Base-by-base conservation (phyloP, 2,888 invertebrate genomes). In the Alentia gelatinosa region DNA sequence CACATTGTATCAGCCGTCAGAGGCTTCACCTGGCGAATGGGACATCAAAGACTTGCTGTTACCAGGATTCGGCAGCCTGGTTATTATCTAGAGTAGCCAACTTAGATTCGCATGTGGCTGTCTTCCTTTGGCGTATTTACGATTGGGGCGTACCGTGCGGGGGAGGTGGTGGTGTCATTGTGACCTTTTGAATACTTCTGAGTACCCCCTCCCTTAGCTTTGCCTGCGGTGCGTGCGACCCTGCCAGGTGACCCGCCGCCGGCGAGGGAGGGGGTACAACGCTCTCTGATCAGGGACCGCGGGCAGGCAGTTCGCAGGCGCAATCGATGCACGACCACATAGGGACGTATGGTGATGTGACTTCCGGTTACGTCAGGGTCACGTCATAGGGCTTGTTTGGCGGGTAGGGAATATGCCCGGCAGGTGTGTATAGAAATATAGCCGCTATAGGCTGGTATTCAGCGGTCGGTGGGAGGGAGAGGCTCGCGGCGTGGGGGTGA, bases 321-420 rank as follows among this genome's bases (percentile, higher is more conserved):
- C 79, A 79, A 79, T 79, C 79, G 39, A 79, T 79, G 39, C 4
- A 12, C 35, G 4, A 19, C 15, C 39, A 39, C n/a, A 79, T 79
- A 79, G 37, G 33, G 79, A 79, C 79, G 74, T 33, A 33, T 33
- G 26, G 74, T 74, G 74, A 74, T n/a, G 39, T 79, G 79, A 79
- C 79, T 79, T 79, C 74, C 39, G 79, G 79, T 79, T 39, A 79
- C 79, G 39, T 79, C 37, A 79, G 35, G 12, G 79, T 35, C 35
- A 39, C 23, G 39, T 79, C 15, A 12, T 12, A 26, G 39, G 39
- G 35, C 5, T 19, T 19, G 35, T 35, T 35, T 79, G 79, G 37
- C 4, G 15, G 79, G 79, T 15, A 39, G 79, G 79, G 37, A 23
- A 26, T 9, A 39, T 35, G 35, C 35, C 39, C 39, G 79, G 79